These are phyloP conservation scores for Phragmatobia fuliginosa DNA, from an alignment of 2,888 invertebrate species.

Conservation along the genomic window DNA sequence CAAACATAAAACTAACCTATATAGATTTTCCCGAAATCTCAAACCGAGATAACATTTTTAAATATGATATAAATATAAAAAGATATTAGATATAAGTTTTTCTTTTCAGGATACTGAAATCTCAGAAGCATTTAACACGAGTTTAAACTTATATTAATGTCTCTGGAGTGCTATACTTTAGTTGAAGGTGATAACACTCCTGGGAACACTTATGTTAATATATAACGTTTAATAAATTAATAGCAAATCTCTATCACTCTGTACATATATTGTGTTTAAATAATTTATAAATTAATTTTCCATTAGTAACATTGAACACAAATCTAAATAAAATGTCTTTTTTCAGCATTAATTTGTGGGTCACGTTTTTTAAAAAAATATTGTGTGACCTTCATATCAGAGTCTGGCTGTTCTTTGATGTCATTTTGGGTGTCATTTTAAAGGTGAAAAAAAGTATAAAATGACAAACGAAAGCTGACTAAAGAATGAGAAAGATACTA, in stretches of 20 bases:
- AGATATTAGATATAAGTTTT: too few relatives aligned
- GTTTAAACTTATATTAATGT: neutral
- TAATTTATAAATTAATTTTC: neutral
- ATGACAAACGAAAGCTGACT: neutral
- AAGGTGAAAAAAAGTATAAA: too few relatives aligned
- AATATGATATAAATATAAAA: neutral
- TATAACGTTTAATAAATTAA: neutral
- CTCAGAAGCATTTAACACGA: neutral
- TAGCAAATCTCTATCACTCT: neutral
- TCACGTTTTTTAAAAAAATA: neutral
- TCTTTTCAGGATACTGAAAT: neutral
- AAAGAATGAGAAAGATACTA: neutral
- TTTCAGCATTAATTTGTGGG: neutral
- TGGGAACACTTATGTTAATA: conserved; percentile 6
- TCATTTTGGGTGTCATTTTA: too few relatives aligned
- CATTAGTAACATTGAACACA: neutral
- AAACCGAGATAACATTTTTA: too few relatives aligned
- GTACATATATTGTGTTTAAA: neutral
- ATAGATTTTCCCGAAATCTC: too few relatives aligned
- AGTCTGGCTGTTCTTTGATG: too few relatives aligned
- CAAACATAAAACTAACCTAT: too few relatives aligned
- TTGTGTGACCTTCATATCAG: too few relatives aligned
- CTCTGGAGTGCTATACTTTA: neutral
- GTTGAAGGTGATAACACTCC: conserved; percentile 1
- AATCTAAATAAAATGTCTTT: neutral